Conservation (phyloP, 2,113 vertebrate genomes). For the Epinephelus moara region DNA sequence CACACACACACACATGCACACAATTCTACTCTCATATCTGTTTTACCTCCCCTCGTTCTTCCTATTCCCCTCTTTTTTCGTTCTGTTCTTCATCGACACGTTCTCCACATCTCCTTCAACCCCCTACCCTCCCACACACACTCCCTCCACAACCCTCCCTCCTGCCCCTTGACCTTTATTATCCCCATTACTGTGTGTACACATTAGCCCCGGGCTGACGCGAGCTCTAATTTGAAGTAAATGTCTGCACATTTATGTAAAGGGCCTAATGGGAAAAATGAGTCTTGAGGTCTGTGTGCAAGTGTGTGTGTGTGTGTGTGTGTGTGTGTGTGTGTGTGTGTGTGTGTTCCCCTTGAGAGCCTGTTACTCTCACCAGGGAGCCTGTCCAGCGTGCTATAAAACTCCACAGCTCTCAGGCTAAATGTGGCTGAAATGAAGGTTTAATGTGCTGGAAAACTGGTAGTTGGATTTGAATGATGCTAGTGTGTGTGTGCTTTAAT, state of each 20-base stretch:
- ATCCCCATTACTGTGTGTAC: slow-evolving; percentile 39
- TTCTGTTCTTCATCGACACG: not conserved
- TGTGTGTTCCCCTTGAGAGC: slow-evolving; percentile 20
- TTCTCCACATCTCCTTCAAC: not conserved
- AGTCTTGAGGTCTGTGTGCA: slow-evolving; percentile 32
- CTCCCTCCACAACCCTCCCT: not conserved
- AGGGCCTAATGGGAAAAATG: slow-evolving; percentile 55
- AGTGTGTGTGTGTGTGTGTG: slow-evolving; percentile 20
- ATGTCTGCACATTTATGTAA: slow-evolving; percentile 60
- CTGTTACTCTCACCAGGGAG: slow-evolving; percentile 47
- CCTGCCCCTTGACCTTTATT: slow-evolving; percentile 44
- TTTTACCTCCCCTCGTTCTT: not conserved
- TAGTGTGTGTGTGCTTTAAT: slow-evolving; percentile 33
- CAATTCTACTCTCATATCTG: not conserved
- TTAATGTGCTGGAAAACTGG: slow-evolving; percentile 71
- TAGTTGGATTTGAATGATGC: slow-evolving; percentile 38
- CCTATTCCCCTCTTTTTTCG: not conserved
- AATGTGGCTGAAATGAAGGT: slow-evolving; percentile 61
- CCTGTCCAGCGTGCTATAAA: slow-evolving; percentile 52
- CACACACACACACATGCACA: not conserved
- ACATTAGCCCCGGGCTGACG: slow-evolving; percentile 37
- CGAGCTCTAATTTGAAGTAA: slow-evolving; percentile 54
- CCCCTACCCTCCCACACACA: not conserved
- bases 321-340: slow-evolving; percentile 7
- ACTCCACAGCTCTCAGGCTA: slow-evolving; percentile 44